phyloP scores from a whole-genome alignment of 2,797 vertebrate species.

The Diplodus puntazzo region DNA sequence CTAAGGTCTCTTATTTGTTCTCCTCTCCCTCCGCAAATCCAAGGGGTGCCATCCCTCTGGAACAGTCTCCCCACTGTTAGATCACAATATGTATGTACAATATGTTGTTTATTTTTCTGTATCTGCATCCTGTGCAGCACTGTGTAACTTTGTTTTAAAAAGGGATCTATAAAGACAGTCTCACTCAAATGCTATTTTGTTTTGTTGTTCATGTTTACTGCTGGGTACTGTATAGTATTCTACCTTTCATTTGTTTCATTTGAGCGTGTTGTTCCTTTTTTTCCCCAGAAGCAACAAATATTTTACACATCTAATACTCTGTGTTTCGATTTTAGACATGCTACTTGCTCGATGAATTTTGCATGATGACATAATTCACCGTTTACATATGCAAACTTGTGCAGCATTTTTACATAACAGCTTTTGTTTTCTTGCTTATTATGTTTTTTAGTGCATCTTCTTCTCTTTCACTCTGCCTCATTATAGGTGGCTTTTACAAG shows the following conservation, averaged over 20 bases:
- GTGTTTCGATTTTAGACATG: background rate
- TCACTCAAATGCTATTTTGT: background rate
- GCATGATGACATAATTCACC: background rate
- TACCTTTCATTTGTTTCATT: background rate
- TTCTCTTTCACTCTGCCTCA: conserved; percentile 35
- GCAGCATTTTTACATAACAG: background rate
- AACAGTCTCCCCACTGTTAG: background rate
- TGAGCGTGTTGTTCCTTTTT: background rate
- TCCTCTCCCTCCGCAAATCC: background rate
- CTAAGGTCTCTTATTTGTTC: background rate
- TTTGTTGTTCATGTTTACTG: background rate
- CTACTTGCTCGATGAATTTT: background rate
- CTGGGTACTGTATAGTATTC: background rate
- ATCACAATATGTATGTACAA: too few species aligned
- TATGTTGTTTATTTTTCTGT: too few species aligned
- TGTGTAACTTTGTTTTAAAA: too few species aligned
- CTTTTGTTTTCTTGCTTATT: background rate
- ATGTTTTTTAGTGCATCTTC: background rate
- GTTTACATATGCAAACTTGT: conserved; percentile 9
- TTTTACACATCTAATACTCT: background rate
- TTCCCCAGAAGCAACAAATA: background rate
- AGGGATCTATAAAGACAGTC: too few species aligned
- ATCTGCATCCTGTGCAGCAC: too few species aligned
- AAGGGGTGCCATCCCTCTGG: background rate
- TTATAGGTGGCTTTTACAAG: conserved; percentile 43